Conservation (phyloP, 2,888 invertebrate genomes). For the Zele albiditarsus region DNA sequence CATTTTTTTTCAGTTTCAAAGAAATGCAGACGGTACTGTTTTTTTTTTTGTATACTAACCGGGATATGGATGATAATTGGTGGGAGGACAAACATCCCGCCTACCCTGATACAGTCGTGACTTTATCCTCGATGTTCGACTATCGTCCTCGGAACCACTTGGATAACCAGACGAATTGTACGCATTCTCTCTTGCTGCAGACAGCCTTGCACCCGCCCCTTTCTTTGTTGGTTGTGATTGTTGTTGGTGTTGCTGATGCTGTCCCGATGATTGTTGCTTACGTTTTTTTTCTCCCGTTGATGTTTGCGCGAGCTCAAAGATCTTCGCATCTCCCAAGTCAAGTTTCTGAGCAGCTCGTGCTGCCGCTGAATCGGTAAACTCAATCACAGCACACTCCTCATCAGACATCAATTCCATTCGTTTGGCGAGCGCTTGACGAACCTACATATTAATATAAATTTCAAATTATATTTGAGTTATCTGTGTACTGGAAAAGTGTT, state of each 20-base stretch:
- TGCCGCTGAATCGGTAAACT: constrained; percentile 90
- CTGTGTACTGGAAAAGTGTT: not conserved
- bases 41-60: constrained; percentile 50
- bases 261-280: constrained; percentile 77
- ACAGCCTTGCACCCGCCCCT: constrained; percentile 75
- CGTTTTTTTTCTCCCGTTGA: constrained; percentile 79
- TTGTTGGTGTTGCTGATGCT: constrained; percentile 38
- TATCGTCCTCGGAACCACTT: constrained; percentile 75
- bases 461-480: not conserved
- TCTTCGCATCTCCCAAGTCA: constrained; percentile 77
- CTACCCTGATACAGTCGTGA: constrained; percentile 72
- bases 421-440: constrained; percentile 91
- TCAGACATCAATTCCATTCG: constrained; percentile 88
- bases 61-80: constrained; percentile 60
- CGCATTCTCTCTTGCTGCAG: constrained; percentile 64
- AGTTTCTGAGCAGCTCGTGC: constrained; percentile 87
- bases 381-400: constrained; percentile 91
- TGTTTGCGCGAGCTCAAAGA: constrained; percentile 82
- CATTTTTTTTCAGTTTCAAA: not conserved
- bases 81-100: constrained; percentile 51
- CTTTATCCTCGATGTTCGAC: constrained; percentile 66
- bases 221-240: constrained; percentile 74
- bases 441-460: constrained; percentile 64
- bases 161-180: constrained; percentile 74
- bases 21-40: not conserved